Evolutionary conservation across 1,140 invertebrate genomes (phyloP).

Genomic region (Lerema accius): DNA sequence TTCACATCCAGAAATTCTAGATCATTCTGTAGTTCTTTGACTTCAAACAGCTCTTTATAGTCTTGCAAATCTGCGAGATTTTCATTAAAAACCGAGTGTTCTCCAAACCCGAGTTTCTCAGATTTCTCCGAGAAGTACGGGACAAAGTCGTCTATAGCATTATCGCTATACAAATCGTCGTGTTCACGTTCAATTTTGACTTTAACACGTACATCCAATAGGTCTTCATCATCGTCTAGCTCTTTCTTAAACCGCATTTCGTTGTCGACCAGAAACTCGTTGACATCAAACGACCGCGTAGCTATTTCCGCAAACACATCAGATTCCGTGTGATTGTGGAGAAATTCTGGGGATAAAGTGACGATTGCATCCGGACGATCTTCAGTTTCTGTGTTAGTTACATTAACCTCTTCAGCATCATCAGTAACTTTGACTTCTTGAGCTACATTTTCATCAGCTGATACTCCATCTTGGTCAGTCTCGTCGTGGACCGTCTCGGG

Average conservation of each 20-base stretch:
- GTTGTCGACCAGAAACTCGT: conserved; percentile 62
- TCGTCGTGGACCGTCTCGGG: conserved; percentile 50
- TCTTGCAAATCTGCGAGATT: conserved; percentile 77
- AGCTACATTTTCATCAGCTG: conserved; percentile 72
- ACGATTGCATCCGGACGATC: conserved; percentile 62
- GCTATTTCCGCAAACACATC: conserved; percentile 73
- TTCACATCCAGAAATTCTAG: conserved; percentile 70
- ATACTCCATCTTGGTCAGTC: conserved; percentile 55
- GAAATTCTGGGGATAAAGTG: conserved; percentile 63
- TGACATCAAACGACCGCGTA: conserved; percentile 68
- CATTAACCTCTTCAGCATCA: conserved; percentile 31
- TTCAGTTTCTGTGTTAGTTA: conserved; percentile 33
- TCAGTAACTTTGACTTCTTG: conserved; percentile 75
- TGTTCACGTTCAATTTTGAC: conserved; percentile 58
- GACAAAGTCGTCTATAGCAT: conserved; percentile 75
- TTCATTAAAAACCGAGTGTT: conserved; percentile 72
- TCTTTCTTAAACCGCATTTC: conserved; percentile 74
- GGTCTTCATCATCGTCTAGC: conserved; percentile 35
- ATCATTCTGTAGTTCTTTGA: conserved; percentile 67
- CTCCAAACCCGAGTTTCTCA: conserved; percentile 59
- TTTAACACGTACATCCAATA: conserved; percentile 54
- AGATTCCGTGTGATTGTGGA: conserved; percentile 60
- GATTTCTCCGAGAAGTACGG: conserved; percentile 70
- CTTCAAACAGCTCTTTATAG: conserved; percentile 70
- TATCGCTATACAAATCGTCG: conserved; percentile 68